Percentiles rank a stretch among this genome's conserved stretches.
Conservation (phyloP, 2,797 vertebrate genomes). For the Intellagama lesueurii region DNA sequence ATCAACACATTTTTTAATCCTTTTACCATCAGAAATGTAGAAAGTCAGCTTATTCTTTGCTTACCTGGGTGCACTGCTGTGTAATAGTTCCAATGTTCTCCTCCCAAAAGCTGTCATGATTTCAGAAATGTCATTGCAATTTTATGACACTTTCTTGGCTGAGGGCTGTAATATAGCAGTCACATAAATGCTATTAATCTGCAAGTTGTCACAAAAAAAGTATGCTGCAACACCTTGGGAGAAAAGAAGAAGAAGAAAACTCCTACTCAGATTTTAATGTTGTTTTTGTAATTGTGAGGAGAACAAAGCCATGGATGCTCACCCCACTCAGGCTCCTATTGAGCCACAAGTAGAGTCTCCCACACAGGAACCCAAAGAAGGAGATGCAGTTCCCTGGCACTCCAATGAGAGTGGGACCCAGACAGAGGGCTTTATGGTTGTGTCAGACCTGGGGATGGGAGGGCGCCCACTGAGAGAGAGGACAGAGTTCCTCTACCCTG, state of each 20-base stretch:
- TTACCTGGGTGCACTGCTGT: background rate
- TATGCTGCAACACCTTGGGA: conserved; percentile 30
- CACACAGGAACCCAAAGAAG: too few relatives aligned
- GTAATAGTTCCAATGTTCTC: conserved; percentile 8
- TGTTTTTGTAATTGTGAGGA: background rate
- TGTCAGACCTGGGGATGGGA: too few relatives aligned
- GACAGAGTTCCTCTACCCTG: too few relatives aligned
- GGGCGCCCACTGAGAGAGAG: too few relatives aligned
- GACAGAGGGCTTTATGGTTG: too few relatives aligned
- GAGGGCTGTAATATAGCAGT: background rate
- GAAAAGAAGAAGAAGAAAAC: background rate
- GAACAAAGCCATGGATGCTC: too few relatives aligned
- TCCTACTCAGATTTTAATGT: conserved; percentile 3
- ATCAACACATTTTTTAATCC: background rate
- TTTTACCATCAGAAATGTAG: background rate
- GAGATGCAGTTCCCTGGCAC: too few relatives aligned
- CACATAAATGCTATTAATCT: conserved; percentile 29
- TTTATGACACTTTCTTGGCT: conserved; percentile 38
- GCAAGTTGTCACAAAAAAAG: conserved; percentile 34
- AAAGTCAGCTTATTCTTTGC: background rate
- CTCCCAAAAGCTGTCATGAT: conserved; percentile 13
- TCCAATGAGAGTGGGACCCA: too few relatives aligned
- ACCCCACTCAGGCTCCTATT: too few relatives aligned
- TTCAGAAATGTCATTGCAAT: conserved; percentile 40
- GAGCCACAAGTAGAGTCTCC: too few relatives aligned